Evolutionary conservation across 2,113 vertebrate species (phyloP).

Genomic region (Lucifuga dentata): DNA sequence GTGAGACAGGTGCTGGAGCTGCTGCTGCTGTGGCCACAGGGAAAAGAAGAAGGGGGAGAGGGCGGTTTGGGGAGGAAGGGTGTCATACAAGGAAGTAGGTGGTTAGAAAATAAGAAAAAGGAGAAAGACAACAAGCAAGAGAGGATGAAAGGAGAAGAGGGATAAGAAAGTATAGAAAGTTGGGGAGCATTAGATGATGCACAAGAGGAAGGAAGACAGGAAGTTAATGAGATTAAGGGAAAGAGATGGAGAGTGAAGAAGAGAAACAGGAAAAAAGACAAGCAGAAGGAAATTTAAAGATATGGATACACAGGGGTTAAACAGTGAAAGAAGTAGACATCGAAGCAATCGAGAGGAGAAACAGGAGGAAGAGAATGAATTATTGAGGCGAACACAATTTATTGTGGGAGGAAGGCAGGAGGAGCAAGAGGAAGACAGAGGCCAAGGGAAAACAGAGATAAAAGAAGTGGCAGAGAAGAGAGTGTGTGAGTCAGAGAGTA

Average conservation of each 20-base stretch:
- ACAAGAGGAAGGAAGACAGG: conserved; percentile 31
- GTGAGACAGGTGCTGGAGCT: conserved; percentile 94
- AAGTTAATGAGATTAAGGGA: conserved; percentile 47
- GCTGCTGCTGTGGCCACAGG: conserved; percentile 92
- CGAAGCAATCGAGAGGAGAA: background rate
- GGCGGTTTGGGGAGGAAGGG: background rate
- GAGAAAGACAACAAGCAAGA: background rate
- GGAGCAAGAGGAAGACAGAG: conserved; percentile 14
- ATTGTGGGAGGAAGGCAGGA: conserved; percentile 24
- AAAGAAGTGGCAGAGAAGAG: conserved; percentile 11
- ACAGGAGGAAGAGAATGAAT: conserved; percentile 10
- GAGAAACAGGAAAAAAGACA: conserved; percentile 10
- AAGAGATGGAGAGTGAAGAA: conserved; percentile 40
- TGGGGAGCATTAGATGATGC: conserved; percentile 13
- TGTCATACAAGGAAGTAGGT: conserved; percentile 15
- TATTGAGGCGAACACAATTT: conserved; percentile 24
- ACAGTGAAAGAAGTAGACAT: conserved; percentile 3
- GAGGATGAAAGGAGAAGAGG: conserved; percentile 1
- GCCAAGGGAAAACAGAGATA: conserved; percentile 16
- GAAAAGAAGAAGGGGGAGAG: conserved; percentile 34
- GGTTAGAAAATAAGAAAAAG: conserved; percentile 45
- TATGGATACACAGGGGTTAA: conserved; percentile 7
- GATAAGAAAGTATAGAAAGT: background rate
- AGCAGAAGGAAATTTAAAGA: conserved; percentile 26
- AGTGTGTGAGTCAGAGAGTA: conserved; percentile 36